These are phyloP conservation scores for Anastatus disparis DNA, from an alignment of 1,140 invertebrate species.

Conservation along the genomic window DNA sequence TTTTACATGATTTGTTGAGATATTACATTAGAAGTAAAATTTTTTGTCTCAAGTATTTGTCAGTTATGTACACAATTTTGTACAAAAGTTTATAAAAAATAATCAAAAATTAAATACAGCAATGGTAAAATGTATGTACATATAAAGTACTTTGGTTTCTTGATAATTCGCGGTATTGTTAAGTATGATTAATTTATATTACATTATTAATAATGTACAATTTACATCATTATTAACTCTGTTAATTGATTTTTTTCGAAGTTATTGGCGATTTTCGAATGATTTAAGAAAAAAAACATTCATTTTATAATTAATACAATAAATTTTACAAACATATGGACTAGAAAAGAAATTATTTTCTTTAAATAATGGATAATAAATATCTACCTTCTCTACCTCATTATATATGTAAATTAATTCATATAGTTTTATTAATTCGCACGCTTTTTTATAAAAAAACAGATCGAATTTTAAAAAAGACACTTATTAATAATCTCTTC, in stretches of 20 bases:
- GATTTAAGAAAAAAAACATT: too few species aligned
- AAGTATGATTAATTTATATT: conserved; percentile 43
- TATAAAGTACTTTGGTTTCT: conserved; percentile 44
- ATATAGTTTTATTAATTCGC: neutral
- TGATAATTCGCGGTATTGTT: conserved; percentile 46
- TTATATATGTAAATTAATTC: neutral
- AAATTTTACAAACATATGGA: neutral
- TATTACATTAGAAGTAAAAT: conserved; percentile 49
- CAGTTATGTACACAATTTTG: conserved; percentile 53
- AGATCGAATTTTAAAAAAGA: too few species aligned
- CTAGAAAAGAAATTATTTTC: neutral
- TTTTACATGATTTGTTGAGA: conserved; percentile 7
- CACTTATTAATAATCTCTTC: neutral
- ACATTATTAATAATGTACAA: conserved; percentile 50
- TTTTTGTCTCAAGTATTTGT: conserved; percentile 50
- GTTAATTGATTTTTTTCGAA: conserved; percentile 3
- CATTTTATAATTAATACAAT: conserved; percentile 16
- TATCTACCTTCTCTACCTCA: neutral
- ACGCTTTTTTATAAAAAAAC: too few species aligned
- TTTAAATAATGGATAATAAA: conserved; percentile 15
- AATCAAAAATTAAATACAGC: conserved; percentile 41
- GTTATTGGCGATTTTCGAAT: too few species aligned
- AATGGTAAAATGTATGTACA: conserved; percentile 53
- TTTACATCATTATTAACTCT: conserved; percentile 16
- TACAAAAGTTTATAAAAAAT: conserved; percentile 56